phyloP scores from a whole-genome alignment of 2,113 vertebrate genomes.

The Oreocharis arfaki region DNA sequence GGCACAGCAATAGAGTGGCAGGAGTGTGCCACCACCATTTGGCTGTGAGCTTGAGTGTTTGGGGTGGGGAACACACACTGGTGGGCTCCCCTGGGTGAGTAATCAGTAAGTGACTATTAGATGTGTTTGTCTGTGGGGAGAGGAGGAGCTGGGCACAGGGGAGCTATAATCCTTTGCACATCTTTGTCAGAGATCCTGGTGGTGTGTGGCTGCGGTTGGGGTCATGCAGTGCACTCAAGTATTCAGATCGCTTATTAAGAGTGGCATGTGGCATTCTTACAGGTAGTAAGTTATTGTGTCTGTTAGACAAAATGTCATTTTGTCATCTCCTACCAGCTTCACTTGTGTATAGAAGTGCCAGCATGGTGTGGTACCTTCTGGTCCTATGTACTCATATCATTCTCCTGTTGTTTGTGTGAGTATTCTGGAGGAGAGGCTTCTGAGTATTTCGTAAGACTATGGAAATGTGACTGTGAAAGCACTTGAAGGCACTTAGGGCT shows the following conservation, averaged over 20 bases:
- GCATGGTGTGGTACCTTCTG: not conserved
- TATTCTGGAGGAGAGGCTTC: not conserved
- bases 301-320: not conserved
- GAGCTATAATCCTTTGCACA: fast-evolving
- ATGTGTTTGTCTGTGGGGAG: not conserved
- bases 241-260: not conserved
- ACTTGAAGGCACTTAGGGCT: not conserved
- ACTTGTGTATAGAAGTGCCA: not conserved
- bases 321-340: not conserved
- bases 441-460: not conserved
- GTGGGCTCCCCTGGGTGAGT: not conserved
- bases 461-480: not conserved
- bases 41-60: not conserved
- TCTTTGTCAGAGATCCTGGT: not conserved
- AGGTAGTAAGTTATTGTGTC: not conserved
- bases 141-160: not conserved
- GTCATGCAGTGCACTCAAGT: not conserved
- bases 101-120: not conserved
- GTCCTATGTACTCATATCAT: not conserved
- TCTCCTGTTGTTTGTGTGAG: not conserved
- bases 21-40: not conserved
- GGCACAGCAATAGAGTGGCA: not conserved
- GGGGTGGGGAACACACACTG: not conserved
- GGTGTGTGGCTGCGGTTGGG: fast-evolving
- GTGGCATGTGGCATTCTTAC: not conserved